Evolutionary conservation across 2,113 vertebrate genomes (phyloP).

Genomic region (Ailurus styani): DNA sequence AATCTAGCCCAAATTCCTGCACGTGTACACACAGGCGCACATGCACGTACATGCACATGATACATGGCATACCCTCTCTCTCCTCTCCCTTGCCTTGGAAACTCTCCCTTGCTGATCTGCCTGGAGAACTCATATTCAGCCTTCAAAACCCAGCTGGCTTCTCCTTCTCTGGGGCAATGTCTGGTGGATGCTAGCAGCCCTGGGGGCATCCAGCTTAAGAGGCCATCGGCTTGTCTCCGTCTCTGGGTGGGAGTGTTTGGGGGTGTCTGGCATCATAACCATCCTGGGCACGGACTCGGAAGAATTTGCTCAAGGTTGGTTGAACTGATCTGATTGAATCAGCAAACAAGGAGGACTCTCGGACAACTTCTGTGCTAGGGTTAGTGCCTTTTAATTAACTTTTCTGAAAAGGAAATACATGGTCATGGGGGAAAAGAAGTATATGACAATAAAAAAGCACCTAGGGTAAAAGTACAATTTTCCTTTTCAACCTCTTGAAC

Average conservation of each 20-base stretch:
- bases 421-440: not conserved
- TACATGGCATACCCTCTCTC: not conserved
- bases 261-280: not conserved
- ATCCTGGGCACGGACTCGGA: fast-evolving
- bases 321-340: not conserved
- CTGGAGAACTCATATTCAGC: not conserved
- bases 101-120: not conserved
- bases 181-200: not conserved
- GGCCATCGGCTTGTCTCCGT: not conserved
- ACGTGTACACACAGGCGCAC: fast-evolving
- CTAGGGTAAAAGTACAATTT: not conserved
- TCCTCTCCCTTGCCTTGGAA: not conserved
- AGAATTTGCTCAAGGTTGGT: not conserved
- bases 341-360: not conserved
- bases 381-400: not conserved
- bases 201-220: not conserved
- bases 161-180: fast-evolving
- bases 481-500: not conserved
- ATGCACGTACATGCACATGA: not conserved
- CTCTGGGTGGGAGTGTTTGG: not conserved
- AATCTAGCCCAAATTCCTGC: not conserved
- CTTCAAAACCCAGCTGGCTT: not conserved
- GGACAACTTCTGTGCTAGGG: not conserved
- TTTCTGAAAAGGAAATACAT: not conserved
- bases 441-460: not conserved